These are phyloP conservation scores for Melipona quadrifasciata DNA, from an alignment of 1,140 invertebrate species.

Conservation along the genomic window DNA sequence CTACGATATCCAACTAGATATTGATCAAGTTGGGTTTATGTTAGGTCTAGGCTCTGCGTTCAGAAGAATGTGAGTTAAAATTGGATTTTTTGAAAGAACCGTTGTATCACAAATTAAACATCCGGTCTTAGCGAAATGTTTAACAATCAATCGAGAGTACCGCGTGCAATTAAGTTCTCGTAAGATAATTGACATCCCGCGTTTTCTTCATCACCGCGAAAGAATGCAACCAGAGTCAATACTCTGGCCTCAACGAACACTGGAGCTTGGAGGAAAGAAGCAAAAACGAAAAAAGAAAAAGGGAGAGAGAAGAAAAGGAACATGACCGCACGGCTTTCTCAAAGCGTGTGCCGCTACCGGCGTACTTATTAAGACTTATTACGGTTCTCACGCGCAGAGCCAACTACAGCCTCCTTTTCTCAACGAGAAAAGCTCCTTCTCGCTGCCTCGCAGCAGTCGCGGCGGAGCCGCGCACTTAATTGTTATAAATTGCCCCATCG, in stretches of 20 bases:
- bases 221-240: conserved; percentile 6
- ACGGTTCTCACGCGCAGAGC: conserved; percentile 57
- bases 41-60: too few species aligned
- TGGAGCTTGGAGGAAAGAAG: background rate
- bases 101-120: background rate
- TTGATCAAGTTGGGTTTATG: too few species aligned
- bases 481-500: conserved; percentile 81
- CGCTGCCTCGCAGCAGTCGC: conserved; percentile 23
- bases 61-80: too few species aligned
- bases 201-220: background rate
- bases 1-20: too few species aligned
- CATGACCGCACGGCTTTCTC: conserved; percentile 19
- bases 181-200: conserved; percentile 1
- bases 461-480: conserved; percentile 70
- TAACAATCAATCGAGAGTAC: background rate
- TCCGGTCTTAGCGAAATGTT: background rate
- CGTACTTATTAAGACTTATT: conserved; percentile 65
- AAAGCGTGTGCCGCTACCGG: conserved; percentile 39
- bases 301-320: background rate
- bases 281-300: background rate
- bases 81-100: background rate
- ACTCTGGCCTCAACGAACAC: too few species aligned
- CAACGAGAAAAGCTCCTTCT: conserved; percentile 51
- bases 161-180: conserved; percentile 32
- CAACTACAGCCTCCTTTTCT: conserved; percentile 43